Evolutionary conservation across 2,113 vertebrate genomes (phyloP), one percentile per base, ranked within the genome.

Genomic region (Forbesichthys agassizii): DNA sequence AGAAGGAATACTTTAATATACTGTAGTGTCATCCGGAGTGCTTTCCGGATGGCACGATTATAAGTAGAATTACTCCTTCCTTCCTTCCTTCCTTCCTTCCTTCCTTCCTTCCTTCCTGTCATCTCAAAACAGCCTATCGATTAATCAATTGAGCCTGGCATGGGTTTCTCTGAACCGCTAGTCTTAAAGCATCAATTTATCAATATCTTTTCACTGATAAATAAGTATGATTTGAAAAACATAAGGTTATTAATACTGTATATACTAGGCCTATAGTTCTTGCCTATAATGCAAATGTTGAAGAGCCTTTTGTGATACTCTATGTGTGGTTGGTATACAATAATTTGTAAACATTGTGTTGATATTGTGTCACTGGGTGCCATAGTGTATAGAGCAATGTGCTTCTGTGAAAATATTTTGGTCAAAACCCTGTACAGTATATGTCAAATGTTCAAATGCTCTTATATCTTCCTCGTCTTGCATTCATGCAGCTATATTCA

Each of bases 41-140:
- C 77, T 80, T 18, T 20, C 72, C 66, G 78, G 75, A 70, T 62
- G 65, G 75, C 61, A 11, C 68, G 73, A 78, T 73, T 68, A 73
- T 48, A 68, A 67, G 47, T 67, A 70, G 69, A 68, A 60, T 76
- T 78, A 64, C 58, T 49, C n/a, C 51, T 14, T 72, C 18, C 33
- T 13, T 16, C 36, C 33, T 14, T 16, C 33, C 49, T 13, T 54
- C 52, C 16, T 36, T 4, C n/a, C 36, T 20, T 66, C 11, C 27
- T 54, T 9, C 12, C 20, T n/a, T 9, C 11, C 13, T 14, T n/a
- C 55, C 36, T 36, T 33, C 16, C 33, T 49, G 52, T 48, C 33
- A 49, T 72, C 12, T 54, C 68, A 5, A 46, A 18, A 20, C 2
- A 62, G 63, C n/a, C 1, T 61, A 69, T 59, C 58, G 73, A 73